Evolutionary conservation across 2,888 invertebrate species (phyloP), one percentile per base, ranked within the genome.

Genomic region (Diplolepis rosae): DNA sequence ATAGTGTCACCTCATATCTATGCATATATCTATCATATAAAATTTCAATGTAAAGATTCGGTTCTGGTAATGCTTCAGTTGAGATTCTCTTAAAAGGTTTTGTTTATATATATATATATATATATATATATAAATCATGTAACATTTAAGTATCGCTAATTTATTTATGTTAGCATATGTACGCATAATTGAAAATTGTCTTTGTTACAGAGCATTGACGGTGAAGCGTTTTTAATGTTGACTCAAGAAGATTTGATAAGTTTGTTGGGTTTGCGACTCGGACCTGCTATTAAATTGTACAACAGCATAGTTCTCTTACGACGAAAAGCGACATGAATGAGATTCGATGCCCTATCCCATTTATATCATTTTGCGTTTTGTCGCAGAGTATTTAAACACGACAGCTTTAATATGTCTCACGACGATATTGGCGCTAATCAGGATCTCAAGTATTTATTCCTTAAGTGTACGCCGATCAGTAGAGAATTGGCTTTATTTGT

Each of bases 271-370:
- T 90, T 97, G 73, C 94, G 95, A 85, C 91, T 97, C 71, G 97
- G 97, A 6, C 96, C 96, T 48, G 95, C 96, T 48, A 92, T 96
- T 77, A 97, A 96, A 88, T 90, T 96, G 67, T 94, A 93, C 84
- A 94, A 94, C 87, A 92, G 92, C 81, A 93, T 94, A 79, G 89
- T 91, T 73, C 87, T 92, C 75, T 87, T 92, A 78, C 89, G 92
- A 74, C 89, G 90, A 79, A 89, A 86, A 77, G 86, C 84, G 61
- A 83, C 87, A 77, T 88, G 86, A 87, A 81, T 66, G 39, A 69
- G 15, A 68, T 24, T 35, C 24, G 9, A 27, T 39, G 24, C n/a
- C n/a, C n/a, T n/a, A n/a, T n/a, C n/a, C n/a, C n/a, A n/a, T n/a
- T n/a, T n/a, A n/a, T n/a, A n/a, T n/a, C n/a, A n/a, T n/a, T n/a